Base-by-base conservation (phyloP, 1,140 invertebrate species). In the Odontomachus brunneus region DNA sequence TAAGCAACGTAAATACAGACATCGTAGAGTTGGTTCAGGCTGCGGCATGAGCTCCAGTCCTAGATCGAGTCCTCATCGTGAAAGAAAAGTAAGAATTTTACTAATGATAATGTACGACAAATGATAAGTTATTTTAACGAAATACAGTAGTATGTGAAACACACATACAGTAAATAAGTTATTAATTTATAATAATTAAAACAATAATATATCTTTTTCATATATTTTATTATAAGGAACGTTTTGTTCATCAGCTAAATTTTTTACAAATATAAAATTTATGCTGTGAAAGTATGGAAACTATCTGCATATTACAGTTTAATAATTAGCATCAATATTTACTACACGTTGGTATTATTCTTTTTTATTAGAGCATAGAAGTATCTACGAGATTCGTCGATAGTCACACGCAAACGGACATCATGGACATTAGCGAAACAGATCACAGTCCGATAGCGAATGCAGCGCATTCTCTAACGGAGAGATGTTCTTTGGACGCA, bases 371-470 rank as follows among this genome's bases (percentile, higher is more conserved):
- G 91, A 92, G 85, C 57, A 89, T 88, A 19, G 90, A 91, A 51
- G 60, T 89, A 78, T 62, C 89, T 71, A 63, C 84, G 3, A 88
- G 90, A 67, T 87, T 92, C 38, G 94, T 96, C 11, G 96, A 96
- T 84, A 95, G 92, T 74, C 96, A 96, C 90, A 97, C 96, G 0
- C 96, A 97, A 92, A 97, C 96, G 2, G 96, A 96, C 87, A 93
- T 93, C 66, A 94, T 95, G 93, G 95, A 95, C 84, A 93, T 95
- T 3, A 96, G 94, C 83, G 95, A 96, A 84, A 93, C 92, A 24
- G 84, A 88, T 60, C 72, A 83, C 19, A 80, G 7, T 33, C 12
- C 67, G 3, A 15, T 76, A 59, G 26, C 48, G 53, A 69, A 66
- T 57, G 33, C 38, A 26, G 5, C 63, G 26, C n/a, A 57, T 71